A percentile compares a stretch with the other conserved stretches of the same genome.
phyloP scores from a whole-genome alignment of 2,797 vertebrate genomes.

The Rallus crepitans region DNA sequence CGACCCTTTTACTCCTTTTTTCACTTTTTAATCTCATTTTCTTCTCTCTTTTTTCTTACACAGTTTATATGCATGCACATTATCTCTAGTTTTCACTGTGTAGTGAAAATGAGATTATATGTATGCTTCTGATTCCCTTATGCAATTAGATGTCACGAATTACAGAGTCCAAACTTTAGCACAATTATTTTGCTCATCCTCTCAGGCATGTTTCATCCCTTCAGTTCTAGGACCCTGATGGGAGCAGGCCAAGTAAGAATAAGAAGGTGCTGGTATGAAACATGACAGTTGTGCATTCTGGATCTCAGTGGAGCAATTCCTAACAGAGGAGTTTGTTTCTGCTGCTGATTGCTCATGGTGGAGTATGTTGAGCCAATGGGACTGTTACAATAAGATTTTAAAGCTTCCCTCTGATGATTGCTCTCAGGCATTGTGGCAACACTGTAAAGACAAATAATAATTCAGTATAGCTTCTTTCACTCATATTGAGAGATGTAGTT shows the following conservation, averaged over 20 bases:
- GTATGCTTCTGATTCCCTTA: neutral
- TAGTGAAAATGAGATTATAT: neutral
- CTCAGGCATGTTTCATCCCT: neutral
- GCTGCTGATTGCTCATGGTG: neutral
- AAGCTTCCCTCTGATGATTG: neutral
- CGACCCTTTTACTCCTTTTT: neutral
- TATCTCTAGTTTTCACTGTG: neutral
- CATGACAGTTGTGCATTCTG: fast-evolving
- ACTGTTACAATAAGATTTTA: neutral
- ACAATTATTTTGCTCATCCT: neutral
- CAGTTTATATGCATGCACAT: fast-evolving
- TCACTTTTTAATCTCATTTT: neutral
- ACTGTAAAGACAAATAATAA: neutral
- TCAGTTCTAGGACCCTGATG: neutral
- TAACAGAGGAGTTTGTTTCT: neutral
- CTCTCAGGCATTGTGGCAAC: neutral
- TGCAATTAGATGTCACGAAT: neutral
- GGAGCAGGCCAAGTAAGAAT: neutral
- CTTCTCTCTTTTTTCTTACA: neutral
- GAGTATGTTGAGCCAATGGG: neutral
- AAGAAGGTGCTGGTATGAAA: neutral
- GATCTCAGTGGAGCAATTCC: neutral
- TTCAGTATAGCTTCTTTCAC: neutral
- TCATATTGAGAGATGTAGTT: neutral
- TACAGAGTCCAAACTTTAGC: neutral